phyloP scores from a whole-genome alignment of 2,113 vertebrate species.

The Seriola dumerili region DNA sequence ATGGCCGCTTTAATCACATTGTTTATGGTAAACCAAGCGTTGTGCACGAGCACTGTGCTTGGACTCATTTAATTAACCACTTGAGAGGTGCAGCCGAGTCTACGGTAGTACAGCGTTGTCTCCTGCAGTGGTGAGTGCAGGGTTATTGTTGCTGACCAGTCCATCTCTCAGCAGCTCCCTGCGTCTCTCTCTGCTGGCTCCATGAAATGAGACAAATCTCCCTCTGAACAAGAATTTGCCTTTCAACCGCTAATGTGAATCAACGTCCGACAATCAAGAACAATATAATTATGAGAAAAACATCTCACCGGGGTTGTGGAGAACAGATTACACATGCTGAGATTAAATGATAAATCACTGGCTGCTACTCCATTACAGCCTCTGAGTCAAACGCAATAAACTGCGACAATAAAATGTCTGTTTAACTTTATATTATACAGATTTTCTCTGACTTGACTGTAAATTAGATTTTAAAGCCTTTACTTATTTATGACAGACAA shows the following conservation, averaged over 20 bases:
- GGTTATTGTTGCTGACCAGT: constrained; percentile 69
- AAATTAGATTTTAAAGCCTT: background rate
- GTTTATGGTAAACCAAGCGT: constrained; percentile 87
- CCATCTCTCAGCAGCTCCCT: constrained; percentile 55
- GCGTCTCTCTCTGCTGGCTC: constrained; percentile 32
- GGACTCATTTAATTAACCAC: constrained; percentile 97
- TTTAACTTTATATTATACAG: constrained; percentile 2
- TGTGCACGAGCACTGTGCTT: constrained; percentile 90
- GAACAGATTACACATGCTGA: constrained; percentile 64
- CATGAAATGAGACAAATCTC: constrained; percentile 58
- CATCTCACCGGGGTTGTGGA: constrained; percentile 51
- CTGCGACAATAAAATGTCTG: background rate
- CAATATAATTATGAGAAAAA: constrained; percentile 61
- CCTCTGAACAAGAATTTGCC: constrained; percentile 27
- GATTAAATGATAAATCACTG: constrained; percentile 58
- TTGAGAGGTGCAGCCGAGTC: constrained; percentile 90
- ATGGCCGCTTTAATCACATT: constrained; percentile 75
- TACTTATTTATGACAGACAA: background rate
- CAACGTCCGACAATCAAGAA: constrained; percentile 44
- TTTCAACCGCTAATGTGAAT: constrained; percentile 45
- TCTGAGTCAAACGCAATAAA: background rate
- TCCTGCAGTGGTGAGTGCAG: constrained; percentile 63
- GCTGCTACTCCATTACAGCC: constrained; percentile 10
- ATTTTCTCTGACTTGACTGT: background rate
- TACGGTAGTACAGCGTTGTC: constrained; percentile 37